Evolutionary conservation across 2,113 vertebrate genomes (phyloP).

Genomic region (Eptatretus burgeri): DNA sequence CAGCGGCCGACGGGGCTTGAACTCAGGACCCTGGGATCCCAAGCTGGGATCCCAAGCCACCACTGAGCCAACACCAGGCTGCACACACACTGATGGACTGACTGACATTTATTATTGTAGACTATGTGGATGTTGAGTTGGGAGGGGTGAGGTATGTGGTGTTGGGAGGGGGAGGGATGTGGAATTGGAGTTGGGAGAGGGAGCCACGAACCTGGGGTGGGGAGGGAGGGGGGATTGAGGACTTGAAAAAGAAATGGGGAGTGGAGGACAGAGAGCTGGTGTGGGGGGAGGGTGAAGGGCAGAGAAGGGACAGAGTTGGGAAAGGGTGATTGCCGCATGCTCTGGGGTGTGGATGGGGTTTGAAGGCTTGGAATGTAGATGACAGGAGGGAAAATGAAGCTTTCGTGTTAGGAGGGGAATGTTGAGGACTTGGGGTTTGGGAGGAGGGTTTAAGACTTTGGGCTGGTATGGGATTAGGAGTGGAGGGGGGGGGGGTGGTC

Average conservation of each 20-base stretch:
- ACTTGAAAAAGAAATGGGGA: neutral
- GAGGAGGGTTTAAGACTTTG: neutral
- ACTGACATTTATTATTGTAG: too few relatives aligned
- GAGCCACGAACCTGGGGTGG: neutral
- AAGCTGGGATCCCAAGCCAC: too few relatives aligned
- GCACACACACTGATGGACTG: too few relatives aligned
- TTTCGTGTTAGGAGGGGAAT: neutral
- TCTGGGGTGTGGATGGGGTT: neutral
- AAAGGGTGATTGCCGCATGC: neutral
- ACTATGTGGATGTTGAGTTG: neutral
- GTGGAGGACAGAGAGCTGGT: neutral
- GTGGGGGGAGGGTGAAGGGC: neutral
- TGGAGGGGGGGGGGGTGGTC: neutral
- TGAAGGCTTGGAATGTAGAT: neutral
- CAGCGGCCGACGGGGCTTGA: too few relatives aligned
- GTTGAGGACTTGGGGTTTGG: neutral
- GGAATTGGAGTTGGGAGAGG: neutral
- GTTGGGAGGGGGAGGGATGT: neutral
- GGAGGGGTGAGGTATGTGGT: neutral
- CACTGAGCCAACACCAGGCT: too few relatives aligned
- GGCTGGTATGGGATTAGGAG: neutral
- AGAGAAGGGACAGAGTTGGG: neutral
- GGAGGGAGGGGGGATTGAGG: neutral
- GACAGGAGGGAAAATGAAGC: neutral
- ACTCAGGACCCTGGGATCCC: too few relatives aligned